Evolutionary conservation across 2,888 invertebrate species (phyloP), one percentile per base, ranked within the genome.

Genomic region (Pyrgus malvae): DNA sequence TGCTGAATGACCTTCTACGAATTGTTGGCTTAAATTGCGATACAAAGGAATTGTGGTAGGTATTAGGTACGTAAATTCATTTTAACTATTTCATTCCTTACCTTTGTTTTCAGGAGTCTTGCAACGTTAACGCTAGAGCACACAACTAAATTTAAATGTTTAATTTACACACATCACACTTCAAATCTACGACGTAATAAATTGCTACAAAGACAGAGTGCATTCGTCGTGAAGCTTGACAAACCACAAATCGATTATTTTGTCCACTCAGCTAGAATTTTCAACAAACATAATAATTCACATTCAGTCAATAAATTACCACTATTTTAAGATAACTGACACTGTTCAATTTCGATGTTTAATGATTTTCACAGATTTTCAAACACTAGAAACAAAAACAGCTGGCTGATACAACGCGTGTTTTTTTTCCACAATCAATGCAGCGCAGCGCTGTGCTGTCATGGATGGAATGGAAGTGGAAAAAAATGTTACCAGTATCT

Each of bases 331-430:
- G 67, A 72, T 71, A 72, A 78, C 74, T 75, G 70, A 78, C 87
- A 88, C 88, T 82, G 69, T 75, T 80, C 75, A 89, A 89, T 89
- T 89, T 89, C 81, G 88, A 85, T 78, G 77, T 83, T 80, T 80
- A 74, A 66, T 78, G 76, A 82, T 78, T 80, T 80, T 67, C 73
- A 76, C 72, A 65, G 68, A 78, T 78, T 79, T 80, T 74, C 70
- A 76, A 80, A 80, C 76, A 72, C 76, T 78, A 62, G 64, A 72
- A 76, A 68, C 70, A 78, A 84, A 88, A 89, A 89, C 89, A 89
- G 89, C 89, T 89, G 89, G 85, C 78, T 72, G 72, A 69, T 77
- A 62, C 61, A 78, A 67, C 71, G 68, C 74, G 70, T 78, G 74
- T 82, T 79, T 80, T 37, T 75, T 71, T 72, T 72, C 71, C 71